phyloP scores from a whole-genome alignment of 2,113 vertebrate species.

The Pseudonaja textilis region DNA sequence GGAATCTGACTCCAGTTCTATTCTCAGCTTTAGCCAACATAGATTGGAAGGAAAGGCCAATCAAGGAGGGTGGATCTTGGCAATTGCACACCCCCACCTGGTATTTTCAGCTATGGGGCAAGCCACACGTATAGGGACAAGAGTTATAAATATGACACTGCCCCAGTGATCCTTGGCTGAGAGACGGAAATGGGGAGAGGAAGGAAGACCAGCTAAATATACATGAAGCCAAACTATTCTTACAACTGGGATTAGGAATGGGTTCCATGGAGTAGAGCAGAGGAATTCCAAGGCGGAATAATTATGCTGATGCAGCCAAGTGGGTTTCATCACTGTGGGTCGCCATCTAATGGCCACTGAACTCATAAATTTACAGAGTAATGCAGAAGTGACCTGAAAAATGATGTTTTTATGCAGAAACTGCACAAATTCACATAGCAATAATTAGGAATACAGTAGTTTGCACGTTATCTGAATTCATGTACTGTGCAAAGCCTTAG shows the following conservation, averaged over 20 bases:
- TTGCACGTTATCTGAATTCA: background rate
- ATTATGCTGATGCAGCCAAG: background rate
- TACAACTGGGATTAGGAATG: slow-evolving; percentile 9
- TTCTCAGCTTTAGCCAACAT: slow-evolving; percentile 27
- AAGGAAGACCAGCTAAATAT: background rate
- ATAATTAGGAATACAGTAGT: background rate
- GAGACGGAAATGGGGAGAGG: background rate
- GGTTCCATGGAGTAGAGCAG: background rate
- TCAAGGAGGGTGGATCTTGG: background rate
- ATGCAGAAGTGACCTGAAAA: background rate
- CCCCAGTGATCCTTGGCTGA: background rate
- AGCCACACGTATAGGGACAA: background rate
- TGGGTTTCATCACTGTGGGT: background rate
- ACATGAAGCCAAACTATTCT: background rate
- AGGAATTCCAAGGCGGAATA: background rate
- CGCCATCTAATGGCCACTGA: slow-evolving; percentile 16
- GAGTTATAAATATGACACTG: slow-evolving; percentile 19
- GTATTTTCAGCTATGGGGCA: slow-evolving; percentile 17
- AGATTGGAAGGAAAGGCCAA: background rate
- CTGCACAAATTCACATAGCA: background rate
- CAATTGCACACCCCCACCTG: slow-evolving; percentile 4
- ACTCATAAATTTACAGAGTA: too few species aligned
- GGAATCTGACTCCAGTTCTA: slow-evolving; percentile 35
- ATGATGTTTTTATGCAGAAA: background rate
- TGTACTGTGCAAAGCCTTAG: background rate